phyloP scores from a whole-genome alignment of 2,797 vertebrate genomes.

The Myripristis murdjan region DNA sequence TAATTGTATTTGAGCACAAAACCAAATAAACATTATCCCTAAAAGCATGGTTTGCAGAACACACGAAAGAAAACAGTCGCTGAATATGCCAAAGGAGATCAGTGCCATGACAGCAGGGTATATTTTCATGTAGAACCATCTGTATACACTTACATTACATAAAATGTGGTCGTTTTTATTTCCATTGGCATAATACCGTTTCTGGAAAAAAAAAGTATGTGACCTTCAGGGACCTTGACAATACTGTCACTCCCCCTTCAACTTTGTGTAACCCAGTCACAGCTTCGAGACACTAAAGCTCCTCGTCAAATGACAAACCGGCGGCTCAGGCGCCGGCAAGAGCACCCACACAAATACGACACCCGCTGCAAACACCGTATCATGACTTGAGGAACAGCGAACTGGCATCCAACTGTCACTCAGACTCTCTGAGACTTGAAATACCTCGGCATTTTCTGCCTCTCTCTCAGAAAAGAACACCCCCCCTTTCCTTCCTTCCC shows the following conservation, averaged over 20 bases:
- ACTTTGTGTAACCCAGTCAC: slow-evolving; percentile 31
- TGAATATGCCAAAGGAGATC: no score
- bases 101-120: no score
- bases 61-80: background rate
- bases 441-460: slow-evolving; percentile 42
- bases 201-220: background rate
- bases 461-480: slow-evolving; percentile 41
- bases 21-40: background rate
- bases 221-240: slow-evolving; percentile 51
- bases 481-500: slow-evolving; percentile 7
- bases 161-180: background rate
- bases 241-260: slow-evolving; percentile 44
- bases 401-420: slow-evolving; percentile 66
- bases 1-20: background rate
- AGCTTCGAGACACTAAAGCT: slow-evolving; percentile 57
- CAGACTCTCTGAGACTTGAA: slow-evolving; percentile 44
- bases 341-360: slow-evolving; percentile 58
- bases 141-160: no score
- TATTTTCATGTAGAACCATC: no score
- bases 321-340: slow-evolving; percentile 46
- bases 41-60: background rate
- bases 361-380: slow-evolving; percentile 48
- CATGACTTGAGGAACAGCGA: slow-evolving; percentile 44
- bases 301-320: slow-evolving; percentile 53
- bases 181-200: slow-evolving; percentile 16